phyloP scores from a whole-genome alignment of 2,888 invertebrate genomes.

The Penaeus monodon region DNA sequence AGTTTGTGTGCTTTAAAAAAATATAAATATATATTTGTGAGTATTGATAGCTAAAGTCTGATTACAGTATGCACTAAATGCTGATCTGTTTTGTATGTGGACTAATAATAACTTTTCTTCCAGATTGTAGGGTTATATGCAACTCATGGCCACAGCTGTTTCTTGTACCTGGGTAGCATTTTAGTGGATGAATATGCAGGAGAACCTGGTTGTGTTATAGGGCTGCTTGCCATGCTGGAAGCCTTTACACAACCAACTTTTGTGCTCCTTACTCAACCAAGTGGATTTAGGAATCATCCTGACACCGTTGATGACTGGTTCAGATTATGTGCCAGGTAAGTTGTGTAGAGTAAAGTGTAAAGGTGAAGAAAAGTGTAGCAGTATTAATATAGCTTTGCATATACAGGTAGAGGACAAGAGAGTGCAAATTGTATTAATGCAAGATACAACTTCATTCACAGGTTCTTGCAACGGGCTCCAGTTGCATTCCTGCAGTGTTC shows the following conservation, averaged over 20 bases:
- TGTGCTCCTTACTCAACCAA: constrained; percentile 80
- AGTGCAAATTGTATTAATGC: not conserved
- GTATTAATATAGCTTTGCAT: too few species aligned
- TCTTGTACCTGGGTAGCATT: constrained; percentile 82
- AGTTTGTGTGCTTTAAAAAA: too few species aligned
- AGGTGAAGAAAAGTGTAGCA: too few species aligned
- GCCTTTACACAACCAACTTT: constrained; percentile 85
- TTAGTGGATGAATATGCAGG: constrained; percentile 90
- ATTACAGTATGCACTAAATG: too few species aligned
- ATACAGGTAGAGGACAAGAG: too few species aligned
- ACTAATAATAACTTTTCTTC: constrained; percentile 64
- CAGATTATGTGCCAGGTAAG: constrained; percentile 79
- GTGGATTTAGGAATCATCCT: constrained; percentile 90
- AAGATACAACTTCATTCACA: constrained; percentile 37
- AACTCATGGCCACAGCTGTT: constrained; percentile 87
- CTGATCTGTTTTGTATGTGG: not conserved
- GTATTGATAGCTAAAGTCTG: too few species aligned
- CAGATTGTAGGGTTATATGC: constrained; percentile 82
- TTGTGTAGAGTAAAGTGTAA: too few species aligned
- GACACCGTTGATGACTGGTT: constrained; percentile 99
- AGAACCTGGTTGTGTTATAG: constrained; percentile 79
- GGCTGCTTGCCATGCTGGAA: constrained; percentile 87
- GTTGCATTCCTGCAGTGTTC: constrained; percentile 84
- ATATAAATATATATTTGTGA: too few species aligned
- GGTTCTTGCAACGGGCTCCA: constrained; percentile 88